Base-by-base conservation (phyloP, 1,140 invertebrate species). In the Schlechtendalia chinensis region DNA sequence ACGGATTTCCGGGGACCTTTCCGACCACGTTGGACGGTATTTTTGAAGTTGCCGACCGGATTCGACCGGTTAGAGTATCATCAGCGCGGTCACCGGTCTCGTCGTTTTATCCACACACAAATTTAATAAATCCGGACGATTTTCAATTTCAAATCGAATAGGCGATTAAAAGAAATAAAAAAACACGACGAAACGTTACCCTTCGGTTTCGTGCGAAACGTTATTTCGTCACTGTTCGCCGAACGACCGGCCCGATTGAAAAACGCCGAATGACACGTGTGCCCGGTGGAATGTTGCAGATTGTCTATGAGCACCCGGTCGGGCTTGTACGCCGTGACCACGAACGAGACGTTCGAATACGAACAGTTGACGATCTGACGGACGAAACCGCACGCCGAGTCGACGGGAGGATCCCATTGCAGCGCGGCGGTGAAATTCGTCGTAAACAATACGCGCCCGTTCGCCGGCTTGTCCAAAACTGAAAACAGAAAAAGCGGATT, bases 281-380 rank as follows among this genome's bases (percentile, higher is more conserved):
- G 22, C 14, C 22, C 39, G 12, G 63, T 67, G n/a, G 12, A 45
- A n/a, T 32, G 63, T 45, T 22, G 45, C n/a, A 67, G 45, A n/a
- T 67, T 45, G 8, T 67, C 63, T 14, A 67, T 22, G 63, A 22
- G 3, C 12, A 45, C n/a, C 22, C 14, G 63, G 0, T 4, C 19
- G 11, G 39, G 11, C 45, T 32, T 5, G 14, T 39, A 14, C 0
- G n/a, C 14, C 5, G 0, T 22, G 5, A 67, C 19, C n/a, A 45
- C 63, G 11, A 67, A 5, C n/a, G 63, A 22, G 14, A 10, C 14
- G 14, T 67, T 67, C n/a, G 39, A n/a, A 22, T 14, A 14, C n/a
- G 63, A 45, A 67, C 63, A 67, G n/a, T 67, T 67, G 12, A 67
- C 63, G n/a, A 45, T 67, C 45, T 67, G 63, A 6, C 39, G n/a